Percentiles rank a stretch among this genome's conserved stretches.
These are phyloP conservation scores for Sinohyriopsis cumingii DNA, from an alignment of 2,888 invertebrate genomes.

Conservation along the genomic window DNA sequence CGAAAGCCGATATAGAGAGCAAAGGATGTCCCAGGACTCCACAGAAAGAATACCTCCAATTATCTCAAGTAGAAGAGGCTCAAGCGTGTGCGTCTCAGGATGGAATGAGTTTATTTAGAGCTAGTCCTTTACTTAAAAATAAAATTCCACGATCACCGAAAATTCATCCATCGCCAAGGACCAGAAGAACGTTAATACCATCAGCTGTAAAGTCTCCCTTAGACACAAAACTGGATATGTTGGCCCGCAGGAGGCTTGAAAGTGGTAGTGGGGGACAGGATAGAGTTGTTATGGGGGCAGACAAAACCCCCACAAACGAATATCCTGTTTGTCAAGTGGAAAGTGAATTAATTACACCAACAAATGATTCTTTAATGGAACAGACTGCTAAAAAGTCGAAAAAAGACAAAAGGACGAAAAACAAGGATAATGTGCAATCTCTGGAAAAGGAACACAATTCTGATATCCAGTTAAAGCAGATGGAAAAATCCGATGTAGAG, in stretches of 20 bases:
- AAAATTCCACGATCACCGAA: constrained; percentile 53
- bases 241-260: constrained; percentile 44
- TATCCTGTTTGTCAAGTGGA: too few relatives aligned
- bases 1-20: constrained; percentile 46
- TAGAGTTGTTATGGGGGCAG: constrained; percentile 36
- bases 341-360: too few relatives aligned
- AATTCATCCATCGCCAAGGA: constrained; percentile 52
- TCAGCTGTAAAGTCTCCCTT: constrained; percentile 28
- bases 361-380: too few relatives aligned
- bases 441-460: background rate
- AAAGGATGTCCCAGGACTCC: constrained; percentile 47
- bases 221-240: constrained; percentile 51
- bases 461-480: constrained; percentile 28
- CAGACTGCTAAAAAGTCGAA: too few relatives aligned
- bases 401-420: too few relatives aligned
- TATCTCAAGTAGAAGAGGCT: constrained; percentile 44
- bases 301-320: constrained; percentile 27
- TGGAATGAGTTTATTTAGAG: constrained; percentile 46
- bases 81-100: constrained; percentile 14
- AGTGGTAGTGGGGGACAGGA: constrained; percentile 24
- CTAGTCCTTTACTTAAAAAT: constrained; percentile 47
- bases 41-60: constrained; percentile 46
- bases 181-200: constrained; percentile 32
- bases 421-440: too few relatives aligned
- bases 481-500: constrained; percentile 24